phyloP scores from a whole-genome alignment of 2,888 invertebrate species.

The Acrocyrtus sp. region DNA sequence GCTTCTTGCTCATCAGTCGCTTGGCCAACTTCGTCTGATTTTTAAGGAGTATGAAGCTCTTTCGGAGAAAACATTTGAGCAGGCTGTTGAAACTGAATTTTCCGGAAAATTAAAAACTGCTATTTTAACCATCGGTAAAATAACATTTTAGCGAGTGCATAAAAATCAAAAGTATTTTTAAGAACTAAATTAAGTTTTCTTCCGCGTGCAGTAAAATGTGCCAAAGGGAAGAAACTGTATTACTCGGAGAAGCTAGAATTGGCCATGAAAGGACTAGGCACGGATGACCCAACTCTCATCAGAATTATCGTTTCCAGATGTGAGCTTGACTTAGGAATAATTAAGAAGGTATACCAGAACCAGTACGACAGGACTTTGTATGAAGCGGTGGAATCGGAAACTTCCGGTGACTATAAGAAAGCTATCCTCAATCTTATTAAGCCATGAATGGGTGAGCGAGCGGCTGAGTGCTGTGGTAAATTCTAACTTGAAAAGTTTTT shows the following conservation, averaged over 20 bases:
- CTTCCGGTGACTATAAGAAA: constrained; percentile 53
- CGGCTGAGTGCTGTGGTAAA: too few species aligned
- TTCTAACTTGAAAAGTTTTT: too few species aligned
- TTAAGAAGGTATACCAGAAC: constrained; percentile 45
- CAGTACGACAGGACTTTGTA: constrained; percentile 38
- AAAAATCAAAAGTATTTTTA: too few species aligned
- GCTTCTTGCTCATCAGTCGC: constrained; percentile 79
- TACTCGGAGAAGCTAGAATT: constrained; percentile 58
- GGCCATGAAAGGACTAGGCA: constrained; percentile 59
- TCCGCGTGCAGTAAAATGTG: constrained; percentile 60
- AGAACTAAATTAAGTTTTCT: too few species aligned
- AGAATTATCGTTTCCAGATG: constrained; percentile 53
- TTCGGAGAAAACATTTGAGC: constrained; percentile 78
- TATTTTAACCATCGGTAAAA: constrained; percentile 74
- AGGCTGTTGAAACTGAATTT: constrained; percentile 73
- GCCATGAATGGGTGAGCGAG: constrained; percentile 23
- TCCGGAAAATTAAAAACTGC: constrained; percentile 75
- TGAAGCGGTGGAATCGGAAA: constrained; percentile 51
- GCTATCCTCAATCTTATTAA: constrained; percentile 48
- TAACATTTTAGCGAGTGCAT: not conserved
- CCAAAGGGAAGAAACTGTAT: constrained; percentile 47
- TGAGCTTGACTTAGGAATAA: constrained; percentile 48
- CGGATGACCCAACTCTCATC: constrained; percentile 51
- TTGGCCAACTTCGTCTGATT: constrained; percentile 75
- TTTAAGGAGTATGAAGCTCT: constrained; percentile 80